Base-by-base conservation (phyloP, 1,140 invertebrate genomes). In the Periplaneta americana region DNA sequence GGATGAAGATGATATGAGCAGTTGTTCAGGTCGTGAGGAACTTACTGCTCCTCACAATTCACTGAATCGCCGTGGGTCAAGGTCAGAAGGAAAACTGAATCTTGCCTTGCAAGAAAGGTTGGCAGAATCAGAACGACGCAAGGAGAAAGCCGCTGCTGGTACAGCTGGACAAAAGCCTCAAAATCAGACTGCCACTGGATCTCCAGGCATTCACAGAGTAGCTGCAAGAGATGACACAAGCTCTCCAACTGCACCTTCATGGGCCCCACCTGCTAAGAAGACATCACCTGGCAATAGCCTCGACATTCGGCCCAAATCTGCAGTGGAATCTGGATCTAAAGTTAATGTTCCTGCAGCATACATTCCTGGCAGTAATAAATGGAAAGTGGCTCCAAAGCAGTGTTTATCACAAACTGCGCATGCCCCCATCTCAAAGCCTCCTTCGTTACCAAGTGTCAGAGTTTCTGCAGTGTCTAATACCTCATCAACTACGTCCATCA, bases 1-100 rank as follows among this genome's bases (percentile, higher is more conserved):
- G 84, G 95, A 95, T 84, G 94, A 94, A 84, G 91, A 91, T 81
- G 87, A 91, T 4, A 89, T 91, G 36, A 90, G 89, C 17, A 89
- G 88, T 11, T 91, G 89, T 83, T 90, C 91, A 31, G 83, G 83
- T 10, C 37, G 78, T 81, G 83, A 79, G 82, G 82, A 81, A 84
- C 84, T 82, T 82, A 80, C 75, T 85, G 84, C 74, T 83, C 66
- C 66, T 83, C 86, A 75, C 78, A 84, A 35, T 80, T 84, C 79
- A 32, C 83, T 84, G 75, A 85, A 83, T 81, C 83, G 86, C n/a
- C 81, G 84, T 76, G 86, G 86, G 0, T 86, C 85, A n/a, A 82
- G 87, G 22, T 86, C 85, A 3, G 87, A 87, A 83, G 86, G 87
- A 17, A 86, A 79, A 39, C 80, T 86, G 1, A 91, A 92, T 85